phyloP scores from a whole-genome alignment of 2,113 vertebrate genomes.

The Rhombomys opimus region DNA sequence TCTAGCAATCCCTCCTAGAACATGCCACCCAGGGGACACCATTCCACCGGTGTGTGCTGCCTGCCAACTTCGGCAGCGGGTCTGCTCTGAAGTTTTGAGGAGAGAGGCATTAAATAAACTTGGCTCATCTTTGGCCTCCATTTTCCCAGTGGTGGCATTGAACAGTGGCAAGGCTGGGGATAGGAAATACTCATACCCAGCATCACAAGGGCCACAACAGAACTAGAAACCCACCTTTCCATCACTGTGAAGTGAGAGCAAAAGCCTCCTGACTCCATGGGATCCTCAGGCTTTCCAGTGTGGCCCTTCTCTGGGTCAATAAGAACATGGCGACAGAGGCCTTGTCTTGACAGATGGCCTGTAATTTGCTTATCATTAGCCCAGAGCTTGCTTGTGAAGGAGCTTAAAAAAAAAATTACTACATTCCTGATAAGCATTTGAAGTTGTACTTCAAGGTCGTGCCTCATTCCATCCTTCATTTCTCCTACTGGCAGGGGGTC shows the following conservation, averaged over 20 bases:
- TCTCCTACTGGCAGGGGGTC: not conserved
- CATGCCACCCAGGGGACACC: slow-evolving; percentile 50
- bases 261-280: not conserved
- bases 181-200: not conserved
- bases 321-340: not conserved
- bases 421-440: not conserved
- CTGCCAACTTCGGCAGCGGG: slow-evolving; percentile 24
- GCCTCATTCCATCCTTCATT: not conserved
- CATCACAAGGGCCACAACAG: not conserved
- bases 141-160: not conserved
- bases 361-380: not conserved
- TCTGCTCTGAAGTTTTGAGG: slow-evolving; percentile 46
- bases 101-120: slow-evolving; percentile 13
- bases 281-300: not conserved
- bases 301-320: not conserved
- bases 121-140: not conserved
- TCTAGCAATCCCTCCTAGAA: slow-evolving; percentile 75
- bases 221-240: not conserved
- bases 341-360: not conserved
- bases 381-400: not conserved
- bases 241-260: not conserved
- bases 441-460: not conserved
- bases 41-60: not conserved
- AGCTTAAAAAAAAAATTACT: not conserved
- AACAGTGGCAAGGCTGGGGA: not conserved